Base-by-base conservation (phyloP, 2,113 vertebrate genomes). In the Motacilla tschutschensis region DNA sequence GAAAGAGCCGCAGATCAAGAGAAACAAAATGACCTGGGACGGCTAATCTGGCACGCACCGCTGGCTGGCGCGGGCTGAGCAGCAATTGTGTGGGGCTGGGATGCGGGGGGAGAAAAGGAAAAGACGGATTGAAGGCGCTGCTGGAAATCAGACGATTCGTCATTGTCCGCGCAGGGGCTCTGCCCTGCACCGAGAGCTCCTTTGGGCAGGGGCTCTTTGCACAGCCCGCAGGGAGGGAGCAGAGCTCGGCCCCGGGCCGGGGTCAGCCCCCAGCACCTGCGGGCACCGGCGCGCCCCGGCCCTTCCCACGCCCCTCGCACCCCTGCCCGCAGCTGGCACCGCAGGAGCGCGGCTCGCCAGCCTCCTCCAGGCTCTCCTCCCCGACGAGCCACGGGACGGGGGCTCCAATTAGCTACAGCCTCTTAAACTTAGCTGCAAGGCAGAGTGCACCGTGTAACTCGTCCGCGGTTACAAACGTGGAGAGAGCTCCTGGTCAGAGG, bases 1-100 rank as follows among this genome's bases (percentile, higher is more conserved):
- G 71, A 93, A 91, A 70, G 48, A 62, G 67, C 20, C 2, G 5
- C 64, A 81, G 80, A 86, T 90, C 85, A 93, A 88, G 90, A 85
- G 72, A 64, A 89, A 82, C 10, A 35, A n/a, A 35, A 85, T 92
- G 88, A 93, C 89, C 91, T 85, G 22, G 36, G 60, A 72, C 36
- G 13, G 41, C 71, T 90, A 80, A 92, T 91, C 92, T 35, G 41
- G 36, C 46, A 53, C 1, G 46, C 79, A 76, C 67, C 28, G 67
- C 79, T 77, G 85, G 53, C 79, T 50, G 79, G 51, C 12, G 67
- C 13, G 7, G 92, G 90, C 88, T 80, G 60, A 40, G 83, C 80
- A 62, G 73, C 5, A 20, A 88, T 53, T 40, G 51, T 50, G 44
- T 17, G 33, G 26, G 69, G 58, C 51, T 58, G 31, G 53, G 59